Base-by-base conservation (phyloP, 2,888 invertebrate species). In the Dryococelus australis region DNA sequence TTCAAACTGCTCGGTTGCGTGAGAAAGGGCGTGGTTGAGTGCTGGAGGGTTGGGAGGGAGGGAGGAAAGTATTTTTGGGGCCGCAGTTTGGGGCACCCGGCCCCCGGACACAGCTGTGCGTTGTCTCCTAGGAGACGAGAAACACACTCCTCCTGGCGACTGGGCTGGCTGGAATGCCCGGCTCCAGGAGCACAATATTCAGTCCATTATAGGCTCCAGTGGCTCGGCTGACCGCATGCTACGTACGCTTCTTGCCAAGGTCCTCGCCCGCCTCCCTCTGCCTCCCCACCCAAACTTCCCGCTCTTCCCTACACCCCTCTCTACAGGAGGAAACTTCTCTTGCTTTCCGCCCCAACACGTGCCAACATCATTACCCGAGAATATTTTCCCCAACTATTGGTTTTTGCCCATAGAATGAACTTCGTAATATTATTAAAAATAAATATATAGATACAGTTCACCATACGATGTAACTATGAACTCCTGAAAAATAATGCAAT, bases 121-220 rank as follows among this genome's bases (percentile, higher is more conserved):
- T 3, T n/a, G 65, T 65, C 65, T 65, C 65, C 65, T 65, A 65
- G 65, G 65, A 65, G 65, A 65, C 65, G 65, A 20, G 65, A 47
- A 47, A 2, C 65, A n/a, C 3, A 2, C n/a, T 24, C 65, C 16
- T 20, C 65, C n/a, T 35, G 35, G 35, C 35, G 35, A 35, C 10
- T 24, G 20, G 20, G n/a, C 65, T 24, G n/a, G 65, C 65, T 24
- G 10, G 65, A n/a, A 65, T 65, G 12, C 65, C 65, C 65, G 24
- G 65, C 65, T 65, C 65, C 65, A 8, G n/a, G 65, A 65, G 65
- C 65, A 65, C 65, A 65, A 65, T 65, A 65, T 65, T 65, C 65
- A 65, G 65, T 65, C 65, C 65, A 65, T 65, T 65, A 65, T n/a
- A 65, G 65, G 65, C 65, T 65, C 65, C 65, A 65, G 65, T n/a